Conservation (phyloP, 1,140 invertebrate species). For the Conopomorpha cramerella region DNA sequence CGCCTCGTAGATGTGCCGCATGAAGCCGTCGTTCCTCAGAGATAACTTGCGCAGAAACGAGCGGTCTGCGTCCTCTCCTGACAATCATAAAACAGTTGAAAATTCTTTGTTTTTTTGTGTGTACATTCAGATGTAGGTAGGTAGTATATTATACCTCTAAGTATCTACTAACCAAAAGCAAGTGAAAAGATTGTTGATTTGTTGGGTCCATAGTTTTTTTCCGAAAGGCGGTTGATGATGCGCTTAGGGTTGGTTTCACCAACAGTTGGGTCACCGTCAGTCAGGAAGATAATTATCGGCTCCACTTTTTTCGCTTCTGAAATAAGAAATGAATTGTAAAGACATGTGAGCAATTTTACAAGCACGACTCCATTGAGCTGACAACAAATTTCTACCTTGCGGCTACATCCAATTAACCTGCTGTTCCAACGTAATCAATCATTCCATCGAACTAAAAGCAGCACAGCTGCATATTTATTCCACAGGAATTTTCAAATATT, state of each 20-base stretch:
- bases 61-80: slow-evolving; percentile 69
- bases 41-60: slow-evolving; percentile 68
- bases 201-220: slow-evolving; percentile 33
- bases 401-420: no score
- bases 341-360: no score
- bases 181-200: slow-evolving; percentile 66
- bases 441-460: no score
- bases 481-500: no score
- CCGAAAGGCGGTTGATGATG: slow-evolving; percentile 58
- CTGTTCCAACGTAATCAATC: no score
- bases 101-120: no score
- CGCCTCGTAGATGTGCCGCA: slow-evolving; percentile 75
- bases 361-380: no score
- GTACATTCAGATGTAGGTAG: no score
- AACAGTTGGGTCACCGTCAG: slow-evolving; percentile 73
- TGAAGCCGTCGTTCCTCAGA: slow-evolving; percentile 69
- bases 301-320: slow-evolving; percentile 28
- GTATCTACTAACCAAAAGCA: slow-evolving; percentile 63
- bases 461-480: no score
- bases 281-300: slow-evolving; percentile 75
- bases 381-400: no score
- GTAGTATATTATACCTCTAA: no score
- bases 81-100: slow-evolving; percentile 2
- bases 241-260: slow-evolving; percentile 59
- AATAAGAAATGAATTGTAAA: no score